These are phyloP conservation scores for Drosophila gunungcola DNA, from an alignment of 1,140 invertebrate genomes.

Conservation along the genomic window DNA sequence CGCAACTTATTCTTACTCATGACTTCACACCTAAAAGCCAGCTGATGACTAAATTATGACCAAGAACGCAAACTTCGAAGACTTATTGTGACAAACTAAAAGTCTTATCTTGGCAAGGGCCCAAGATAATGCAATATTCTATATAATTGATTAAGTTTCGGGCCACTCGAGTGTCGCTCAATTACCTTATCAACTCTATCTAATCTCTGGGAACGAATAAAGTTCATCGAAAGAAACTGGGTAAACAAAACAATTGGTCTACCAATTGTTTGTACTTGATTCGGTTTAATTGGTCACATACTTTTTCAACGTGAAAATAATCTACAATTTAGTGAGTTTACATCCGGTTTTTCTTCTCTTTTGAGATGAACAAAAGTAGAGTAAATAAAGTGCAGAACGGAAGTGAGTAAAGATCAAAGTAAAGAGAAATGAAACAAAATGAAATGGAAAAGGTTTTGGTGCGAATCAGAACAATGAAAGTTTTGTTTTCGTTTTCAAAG, in stretches of 20 bases:
- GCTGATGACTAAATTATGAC: constrained; percentile 39
- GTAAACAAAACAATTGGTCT: constrained; percentile 14
- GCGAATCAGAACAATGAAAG: constrained; percentile 20
- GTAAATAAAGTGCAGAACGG: constrained; percentile 1
- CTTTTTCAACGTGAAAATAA: constrained; percentile 31
- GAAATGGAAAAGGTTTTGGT: constrained; percentile 13
- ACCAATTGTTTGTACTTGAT: constrained; percentile 28
- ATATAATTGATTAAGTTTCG: constrained; percentile 30
- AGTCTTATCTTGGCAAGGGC: constrained; percentile 13
- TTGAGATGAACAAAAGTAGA: neutral
- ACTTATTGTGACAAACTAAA: constrained; percentile 10
- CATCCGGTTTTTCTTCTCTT: constrained; percentile 18
- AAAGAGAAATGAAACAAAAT: constrained; percentile 17
- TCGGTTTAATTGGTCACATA: constrained; percentile 14
- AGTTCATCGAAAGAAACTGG: constrained; percentile 21
- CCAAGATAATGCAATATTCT: constrained; percentile 22
- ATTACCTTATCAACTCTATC: constrained; percentile 17
- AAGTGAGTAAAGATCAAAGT: constrained; percentile 32
- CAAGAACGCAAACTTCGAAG: constrained; percentile 1
- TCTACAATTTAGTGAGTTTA: constrained; percentile 4
- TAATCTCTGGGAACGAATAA: constrained; percentile 19
- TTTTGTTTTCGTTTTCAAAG: constrained; percentile 15
- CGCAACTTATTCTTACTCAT: constrained; percentile 11
- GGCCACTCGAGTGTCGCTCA: constrained; percentile 17
- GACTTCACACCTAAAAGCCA: constrained; percentile 15